These are phyloP conservation scores for Eulithis prunata DNA, from an alignment of 2,888 invertebrate genomes.

Conservation along the genomic window DNA sequence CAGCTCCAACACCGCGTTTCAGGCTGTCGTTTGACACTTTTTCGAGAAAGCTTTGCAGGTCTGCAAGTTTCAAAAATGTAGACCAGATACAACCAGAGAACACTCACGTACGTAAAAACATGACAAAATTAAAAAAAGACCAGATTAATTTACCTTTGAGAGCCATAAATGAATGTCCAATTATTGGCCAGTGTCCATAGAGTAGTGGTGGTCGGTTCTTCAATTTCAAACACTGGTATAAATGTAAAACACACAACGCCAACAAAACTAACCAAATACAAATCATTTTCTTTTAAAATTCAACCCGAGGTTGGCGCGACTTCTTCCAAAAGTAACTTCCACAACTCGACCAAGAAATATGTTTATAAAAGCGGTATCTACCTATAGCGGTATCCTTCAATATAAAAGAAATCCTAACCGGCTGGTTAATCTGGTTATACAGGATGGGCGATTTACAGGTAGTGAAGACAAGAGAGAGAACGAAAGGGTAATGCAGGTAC, in stretches of 20 bases:
- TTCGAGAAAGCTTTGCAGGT: conserved; percentile 3
- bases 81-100: background rate
- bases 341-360: background rate
- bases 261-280: background rate
- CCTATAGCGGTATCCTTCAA: too few species aligned
- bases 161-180: conserved; percentile 10
- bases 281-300: background rate
- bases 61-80: background rate
- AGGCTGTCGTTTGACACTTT: background rate
- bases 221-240: conserved; percentile 5
- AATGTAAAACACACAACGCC: conserved; percentile 1
- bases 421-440: too few species aligned
- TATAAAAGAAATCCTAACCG: too few species aligned
- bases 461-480: too few species aligned
- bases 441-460: too few species aligned
- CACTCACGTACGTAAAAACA: too few species aligned
- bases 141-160: background rate
- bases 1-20: background rate
- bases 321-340: background rate
- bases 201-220: conserved; percentile 6
- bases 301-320: background rate
- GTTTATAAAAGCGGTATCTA: too few species aligned
- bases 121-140: background rate
- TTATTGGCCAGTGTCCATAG: conserved; percentile 1
- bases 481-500: too few species aligned